A percentile compares a stretch with the other conserved stretches of the same genome.
phyloP scores from a whole-genome alignment of 1,140 invertebrate species.

The Tyrophagus putrescentiae region DNA sequence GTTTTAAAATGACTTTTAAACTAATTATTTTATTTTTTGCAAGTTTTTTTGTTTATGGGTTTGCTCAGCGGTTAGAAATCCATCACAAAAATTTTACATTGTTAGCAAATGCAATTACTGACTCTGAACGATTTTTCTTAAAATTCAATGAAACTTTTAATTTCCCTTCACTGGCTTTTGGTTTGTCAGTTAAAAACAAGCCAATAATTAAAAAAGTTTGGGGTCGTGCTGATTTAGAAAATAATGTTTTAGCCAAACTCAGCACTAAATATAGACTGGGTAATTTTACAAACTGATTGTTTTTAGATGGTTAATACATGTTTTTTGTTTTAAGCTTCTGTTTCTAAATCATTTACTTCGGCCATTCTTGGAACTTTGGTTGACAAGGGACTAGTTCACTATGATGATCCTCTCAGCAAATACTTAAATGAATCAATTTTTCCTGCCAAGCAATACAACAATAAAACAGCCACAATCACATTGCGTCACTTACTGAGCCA shows the following conservation, averaged over 20 bases:
- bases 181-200: neutral
- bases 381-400: constrained; percentile 42
- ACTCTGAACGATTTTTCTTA: neutral
- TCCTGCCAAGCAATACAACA: constrained; percentile 4
- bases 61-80: neutral
- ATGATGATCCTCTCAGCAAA: constrained; percentile 26
- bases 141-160: neutral
- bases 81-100: neutral
- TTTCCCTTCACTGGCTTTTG: neutral
- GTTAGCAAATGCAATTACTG: neutral
- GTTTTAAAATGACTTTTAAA: too few relatives aligned
- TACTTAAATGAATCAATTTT: constrained; percentile 4
- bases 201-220: neutral
- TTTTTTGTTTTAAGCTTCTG: constrained; percentile 36
- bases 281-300: too few relatives aligned
- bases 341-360: constrained; percentile 47
- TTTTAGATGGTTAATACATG: neutral
- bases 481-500: neutral
- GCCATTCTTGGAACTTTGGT: constrained; percentile 39
- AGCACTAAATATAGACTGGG: constrained; percentile 34
- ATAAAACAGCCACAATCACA: neutral
- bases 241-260: neutral
- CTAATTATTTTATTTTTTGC: too few relatives aligned
- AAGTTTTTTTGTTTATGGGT: neutral
- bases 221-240: neutral